Evolutionary conservation across 2,888 invertebrate species (phyloP), one percentile per base, ranked within the genome.

Genomic region (Frankliniella intonsa): DNA sequence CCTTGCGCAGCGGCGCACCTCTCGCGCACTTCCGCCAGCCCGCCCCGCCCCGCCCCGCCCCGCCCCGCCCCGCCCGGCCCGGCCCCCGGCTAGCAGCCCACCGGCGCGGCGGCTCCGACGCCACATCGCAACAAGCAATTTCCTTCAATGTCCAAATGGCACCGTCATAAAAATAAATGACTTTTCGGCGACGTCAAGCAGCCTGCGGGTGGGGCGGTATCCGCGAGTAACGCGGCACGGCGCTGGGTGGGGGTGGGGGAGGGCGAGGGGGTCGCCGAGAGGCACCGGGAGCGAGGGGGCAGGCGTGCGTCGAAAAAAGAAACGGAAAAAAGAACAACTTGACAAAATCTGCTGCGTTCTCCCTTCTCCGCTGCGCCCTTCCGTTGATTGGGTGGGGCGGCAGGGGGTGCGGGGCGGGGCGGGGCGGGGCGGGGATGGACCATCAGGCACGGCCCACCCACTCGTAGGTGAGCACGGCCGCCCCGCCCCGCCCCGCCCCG

Each of bases 91-190:
- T 22, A 69, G 69, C 69, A 76, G 22, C 69, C 69, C 69, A 25
- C 25, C 69, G 10, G 2, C 69, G 69, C 22, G 22, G 69, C 69
- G n/a, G 22, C 69, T 9, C 22, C 25, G 25, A 12, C 22, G 22
- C 2, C 69, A 25, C 69, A n/a, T 25, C 69, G 25, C 69, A 76
- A 76, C 69, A 76, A 76, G 69, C 69, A 76, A 76, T 76, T 76
- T 76, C 69, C 69, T 76, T 76, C 69, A 76, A 76, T 76, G 69
- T 76, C 69, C n/a, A n/a, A 76, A 76, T 76, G 69, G 69, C 38
- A 38, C 69, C 25, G 69, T 76, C 69, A 76, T 76, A 76, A 76
- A 76, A 76, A 76, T 76, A 76, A 76, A 76, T 76, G 69, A 76
- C 69, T 76, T 76, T 76, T 76, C 22, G 69, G 69, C 69, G 25